These are phyloP conservation scores for Mimumesa dahlbomi DNA, from an alignment of 2,888 invertebrate species.

Conservation along the genomic window DNA sequence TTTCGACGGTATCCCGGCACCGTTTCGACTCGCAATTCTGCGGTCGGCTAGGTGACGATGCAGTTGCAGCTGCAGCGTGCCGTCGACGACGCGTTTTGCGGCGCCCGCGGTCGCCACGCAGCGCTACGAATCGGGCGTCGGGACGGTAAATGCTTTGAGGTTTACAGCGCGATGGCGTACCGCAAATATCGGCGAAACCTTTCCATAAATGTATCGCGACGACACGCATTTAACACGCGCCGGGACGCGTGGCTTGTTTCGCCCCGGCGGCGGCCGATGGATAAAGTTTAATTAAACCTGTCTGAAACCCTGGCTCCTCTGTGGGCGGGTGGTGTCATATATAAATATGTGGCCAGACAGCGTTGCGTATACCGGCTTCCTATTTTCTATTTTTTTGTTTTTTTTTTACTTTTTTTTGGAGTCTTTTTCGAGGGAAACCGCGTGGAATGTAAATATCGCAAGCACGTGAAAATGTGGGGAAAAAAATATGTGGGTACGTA, in stretches of 20 bases:
- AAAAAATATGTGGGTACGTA: too few species aligned
- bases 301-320: too few species aligned
- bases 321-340: too few species aligned
- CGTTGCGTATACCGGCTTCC: too few species aligned
- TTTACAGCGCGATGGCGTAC: constrained; percentile 47
- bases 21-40: constrained; percentile 63
- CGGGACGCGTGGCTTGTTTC: neutral
- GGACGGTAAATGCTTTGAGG: constrained; percentile 43
- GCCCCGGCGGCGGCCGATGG: neutral
- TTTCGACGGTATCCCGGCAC: constrained; percentile 41
- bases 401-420: too few species aligned
- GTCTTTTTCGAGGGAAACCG: too few species aligned
- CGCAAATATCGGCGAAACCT: constrained; percentile 62
- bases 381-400: too few species aligned
- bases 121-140: constrained; percentile 55
- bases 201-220: constrained; percentile 54
- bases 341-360: too few species aligned
- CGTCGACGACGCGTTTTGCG: constrained; percentile 66
- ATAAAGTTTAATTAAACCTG: constrained; percentile 27
- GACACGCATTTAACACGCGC: neutral
- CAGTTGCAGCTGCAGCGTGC: constrained; percentile 59
- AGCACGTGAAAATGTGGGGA: too few species aligned
- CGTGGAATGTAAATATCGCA: too few species aligned
- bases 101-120: constrained; percentile 64
- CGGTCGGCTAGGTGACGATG: constrained; percentile 65